Conservation (phyloP, 2,888 invertebrate genomes). For the Ectemnius cavifrons region DNA sequence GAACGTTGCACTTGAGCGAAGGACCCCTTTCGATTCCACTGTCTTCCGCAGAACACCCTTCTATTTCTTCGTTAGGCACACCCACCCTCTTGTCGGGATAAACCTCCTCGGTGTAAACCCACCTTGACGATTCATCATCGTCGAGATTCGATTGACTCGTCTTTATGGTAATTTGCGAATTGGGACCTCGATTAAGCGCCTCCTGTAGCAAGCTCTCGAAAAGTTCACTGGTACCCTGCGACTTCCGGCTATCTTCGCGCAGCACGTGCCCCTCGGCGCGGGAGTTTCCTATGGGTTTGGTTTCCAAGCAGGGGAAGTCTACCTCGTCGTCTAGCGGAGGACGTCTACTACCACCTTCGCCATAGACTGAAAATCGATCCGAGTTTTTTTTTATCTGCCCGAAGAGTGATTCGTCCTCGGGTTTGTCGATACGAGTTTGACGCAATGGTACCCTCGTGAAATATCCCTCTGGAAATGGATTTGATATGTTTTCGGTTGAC, state of each 20-base stretch:
- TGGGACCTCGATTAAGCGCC: background rate
- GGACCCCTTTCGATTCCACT: constrained; percentile 10
- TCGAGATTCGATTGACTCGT: background rate
- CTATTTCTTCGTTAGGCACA: constrained; percentile 11
- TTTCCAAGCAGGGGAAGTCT: constrained; percentile 75
- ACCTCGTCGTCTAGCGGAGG: constrained; percentile 70
- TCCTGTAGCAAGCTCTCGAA: constrained; percentile 10
- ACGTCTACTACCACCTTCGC: constrained; percentile 65
- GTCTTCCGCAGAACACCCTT: constrained; percentile 9
- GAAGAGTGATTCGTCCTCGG: constrained; percentile 61
- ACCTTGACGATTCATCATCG: constrained; percentile 24
- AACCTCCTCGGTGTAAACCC: constrained; percentile 63
- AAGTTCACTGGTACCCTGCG: constrained; percentile 9
- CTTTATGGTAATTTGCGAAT: background rate
- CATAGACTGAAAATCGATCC: constrained; percentile 74
- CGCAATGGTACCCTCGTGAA: constrained; percentile 23
- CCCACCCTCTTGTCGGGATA: constrained; percentile 57
- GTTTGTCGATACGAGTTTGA: constrained; percentile 32
- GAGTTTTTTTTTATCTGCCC: constrained; percentile 77
- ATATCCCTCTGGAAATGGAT: constrained; percentile 25
- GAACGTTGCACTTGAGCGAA: constrained; percentile 14
- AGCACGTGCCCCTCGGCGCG: constrained; percentile 46
- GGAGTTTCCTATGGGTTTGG: constrained; percentile 68
- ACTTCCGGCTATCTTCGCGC: constrained; percentile 20
- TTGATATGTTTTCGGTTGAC: constrained; percentile 57